Base-by-base conservation (phyloP, 2,888 invertebrate genomes). In the Napeogenes inachia region DNA sequence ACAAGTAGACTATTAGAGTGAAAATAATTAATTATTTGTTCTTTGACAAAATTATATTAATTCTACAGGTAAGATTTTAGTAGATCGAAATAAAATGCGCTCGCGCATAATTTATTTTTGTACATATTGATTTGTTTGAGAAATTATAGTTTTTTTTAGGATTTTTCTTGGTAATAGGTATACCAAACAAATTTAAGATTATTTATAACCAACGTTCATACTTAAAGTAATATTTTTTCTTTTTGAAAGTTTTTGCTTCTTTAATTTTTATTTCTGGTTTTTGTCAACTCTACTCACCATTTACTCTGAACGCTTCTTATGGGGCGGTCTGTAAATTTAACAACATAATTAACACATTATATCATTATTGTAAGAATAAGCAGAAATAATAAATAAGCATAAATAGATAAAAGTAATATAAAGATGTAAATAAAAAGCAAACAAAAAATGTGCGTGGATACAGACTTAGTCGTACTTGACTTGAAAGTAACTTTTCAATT, bases 261-360 rank as follows among this genome's bases (percentile, higher is more conserved):
- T 62, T 69, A 62, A 59, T 59, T 68, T 65, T 72, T 63, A 54
- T 30, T 58, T 54, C 56, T 67, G 57, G 58, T 62, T 63, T 70
- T 64, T 67, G 59, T 56, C 50, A 50, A 50, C 50, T 21, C 55
- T 73, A 75, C 75, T 76, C 71, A 76, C 76, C 73, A 45, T 62
- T 72, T 75, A 75, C 61, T 75, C 71, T 54, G 67, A 64, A 59
- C 71, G 74, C 65, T 77, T 79, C 72, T 77, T 79, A 61, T 69
- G 60, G 32, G 71, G 38, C 35, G 67, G 38, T 70, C 79, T 80
- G 79, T 66, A 71, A 76, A 67, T 35, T 33, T 32, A 60, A 60
- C 13, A 30, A 42, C 45, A 61, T 65, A 55, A 62, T 61, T 54
- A 61, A 30, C 8, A 30, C n/a, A 8, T 13, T 6, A 42, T 4